A percentile compares a stretch with the other conserved stretches of the same genome.
phyloP scores from a whole-genome alignment of 1,140 invertebrate species.

The Papilio helenus region DNA sequence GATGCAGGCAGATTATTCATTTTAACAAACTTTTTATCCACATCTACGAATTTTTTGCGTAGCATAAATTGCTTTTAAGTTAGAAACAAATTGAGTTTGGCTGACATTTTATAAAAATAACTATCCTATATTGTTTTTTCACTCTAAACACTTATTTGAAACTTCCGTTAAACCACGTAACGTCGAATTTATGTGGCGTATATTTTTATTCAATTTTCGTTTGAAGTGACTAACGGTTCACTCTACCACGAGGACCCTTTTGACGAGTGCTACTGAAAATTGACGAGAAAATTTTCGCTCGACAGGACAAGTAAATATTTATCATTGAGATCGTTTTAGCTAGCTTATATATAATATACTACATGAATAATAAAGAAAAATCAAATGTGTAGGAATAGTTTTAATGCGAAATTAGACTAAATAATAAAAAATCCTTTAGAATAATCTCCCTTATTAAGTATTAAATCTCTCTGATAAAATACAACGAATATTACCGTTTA shows the following conservation, averaged over 20 bases:
- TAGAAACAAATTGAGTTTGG: not conserved
- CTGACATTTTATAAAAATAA: not conserved
- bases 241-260: constrained; percentile 18
- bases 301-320: constrained; percentile 8
- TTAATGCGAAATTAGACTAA: too few species aligned
- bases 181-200: constrained; percentile 14
- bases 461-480: not conserved
- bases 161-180: not conserved
- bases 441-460: not conserved
- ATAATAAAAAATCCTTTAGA: not conserved
- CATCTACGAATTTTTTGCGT: too few species aligned
- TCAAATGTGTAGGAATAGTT: too few species aligned
- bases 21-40: too few species aligned
- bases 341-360: not conserved
- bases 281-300: constrained; percentile 29
- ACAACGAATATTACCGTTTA: not conserved
- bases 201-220: constrained; percentile 34
- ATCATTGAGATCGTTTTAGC: not conserved
- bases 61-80: not conserved
- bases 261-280: constrained; percentile 28
- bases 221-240: constrained; percentile 34
- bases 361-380: not conserved
- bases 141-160: constrained; percentile 2
- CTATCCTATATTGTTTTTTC: constrained; percentile 9
- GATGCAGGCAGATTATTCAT: too few species aligned